A percentile compares a stretch with the other conserved stretches of the same genome.
Conservation (phyloP, 1,140 invertebrate species). For the Bombus waltoni region DNA sequence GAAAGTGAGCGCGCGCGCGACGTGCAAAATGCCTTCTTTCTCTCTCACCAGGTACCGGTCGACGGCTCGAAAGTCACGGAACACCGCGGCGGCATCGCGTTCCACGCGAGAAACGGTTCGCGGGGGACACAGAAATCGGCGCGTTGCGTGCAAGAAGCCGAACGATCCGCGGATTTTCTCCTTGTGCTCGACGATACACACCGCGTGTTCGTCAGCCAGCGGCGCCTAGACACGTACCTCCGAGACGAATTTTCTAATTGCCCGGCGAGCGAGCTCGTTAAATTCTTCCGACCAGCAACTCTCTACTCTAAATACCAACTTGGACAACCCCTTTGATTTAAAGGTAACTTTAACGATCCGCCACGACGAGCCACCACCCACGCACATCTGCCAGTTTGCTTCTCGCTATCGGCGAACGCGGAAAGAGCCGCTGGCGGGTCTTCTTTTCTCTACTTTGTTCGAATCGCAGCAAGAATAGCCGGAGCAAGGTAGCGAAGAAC, state of each 20-base stretch:
- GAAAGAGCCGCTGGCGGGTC: not conserved
- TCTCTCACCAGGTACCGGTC: not conserved
- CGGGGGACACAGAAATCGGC: conserved; percentile 4
- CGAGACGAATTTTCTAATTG: conserved; percentile 16
- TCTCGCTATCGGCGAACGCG: not conserved
- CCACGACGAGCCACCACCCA: not conserved
- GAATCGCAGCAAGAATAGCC: too few relatives aligned
- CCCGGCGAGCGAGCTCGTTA: not conserved
- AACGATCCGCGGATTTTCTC: not conserved
- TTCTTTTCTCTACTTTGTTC: too few relatives aligned
- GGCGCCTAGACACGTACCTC: not conserved
- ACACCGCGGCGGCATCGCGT: not conserved
- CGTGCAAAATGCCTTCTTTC: conserved; percentile 10
- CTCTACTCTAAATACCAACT: conserved; percentile 19
- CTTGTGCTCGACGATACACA: not conserved
- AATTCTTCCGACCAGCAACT: not conserved
- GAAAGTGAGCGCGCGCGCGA: conserved; percentile 46
- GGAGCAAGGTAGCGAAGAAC: not conserved
- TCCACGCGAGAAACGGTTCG: conserved; percentile 24
- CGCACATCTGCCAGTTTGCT: conserved; percentile 1
- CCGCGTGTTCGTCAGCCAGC: too few relatives aligned
- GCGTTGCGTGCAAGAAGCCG: conserved; percentile 16
- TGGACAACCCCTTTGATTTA: conserved; percentile 17
- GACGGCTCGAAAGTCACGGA: conserved; percentile 30
- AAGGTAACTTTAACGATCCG: not conserved